Base-by-base conservation (phyloP, 1,140 invertebrate species). In the Aphaenogaster ashmeadi region DNA sequence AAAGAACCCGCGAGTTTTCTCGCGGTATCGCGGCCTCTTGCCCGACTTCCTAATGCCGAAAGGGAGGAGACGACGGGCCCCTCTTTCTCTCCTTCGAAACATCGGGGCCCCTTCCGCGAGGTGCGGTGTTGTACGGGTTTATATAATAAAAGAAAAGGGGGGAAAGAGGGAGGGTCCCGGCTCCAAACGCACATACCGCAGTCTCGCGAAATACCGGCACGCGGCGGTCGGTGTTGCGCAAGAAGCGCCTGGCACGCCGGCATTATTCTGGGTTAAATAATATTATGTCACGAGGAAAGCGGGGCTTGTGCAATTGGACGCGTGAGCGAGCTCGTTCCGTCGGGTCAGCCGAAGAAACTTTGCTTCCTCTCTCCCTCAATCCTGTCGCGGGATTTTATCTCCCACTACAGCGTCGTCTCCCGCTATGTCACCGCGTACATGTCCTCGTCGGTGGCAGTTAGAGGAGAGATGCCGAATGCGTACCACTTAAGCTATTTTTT, bases 261-360 rank as follows among this genome's bases (percentile, higher is more conserved):
- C 88, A 93, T 93, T 94, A 93, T 93, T 94, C 94, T 94, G 91
- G 92, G 93, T 94, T 94, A 93, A 94, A 94, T 94, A 94, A 94
- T 94, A 94, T 94, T 94, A 94, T 94, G 92, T 94, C 93, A 94
- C 92, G 91, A 93, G 92, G 94, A 94, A 94, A 94, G 94, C 90
- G 91, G 89, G 89, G 83, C 91, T 93, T 92, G 92, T 91, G 93
- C 91, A 92, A 92, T 91, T 91, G 90, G 81, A 93, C 91, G 89
- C 86, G 89, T 75, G 74, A 83, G 64, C 50, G 77, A 87, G 62
- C 74, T 86, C 62, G 58, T 72, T 69, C 60, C 50, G 44, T 18
- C 33, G 50, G 38, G 50, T 66, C 7, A 50, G 41, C 72, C 78
- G 56, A 83, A 52, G 38, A 56, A 83, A 75, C 52, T 60, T 56